These are phyloP conservation scores for Isotomurus palustris DNA, from an alignment of 2,888 invertebrate genomes.

Conservation along the genomic window DNA sequence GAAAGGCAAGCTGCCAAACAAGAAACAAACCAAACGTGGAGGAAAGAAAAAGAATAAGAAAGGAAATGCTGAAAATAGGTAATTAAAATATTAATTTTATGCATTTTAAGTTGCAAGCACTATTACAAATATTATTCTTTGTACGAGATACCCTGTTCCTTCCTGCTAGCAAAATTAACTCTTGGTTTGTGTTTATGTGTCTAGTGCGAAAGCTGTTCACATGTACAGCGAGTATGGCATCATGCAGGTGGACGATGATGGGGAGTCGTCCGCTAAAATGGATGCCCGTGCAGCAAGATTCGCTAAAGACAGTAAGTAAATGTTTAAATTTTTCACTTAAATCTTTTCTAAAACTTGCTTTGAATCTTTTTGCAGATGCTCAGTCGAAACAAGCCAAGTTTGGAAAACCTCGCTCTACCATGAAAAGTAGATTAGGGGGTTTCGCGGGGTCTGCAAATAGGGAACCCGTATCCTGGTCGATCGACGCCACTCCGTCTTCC, in stretches of 20 bases:
- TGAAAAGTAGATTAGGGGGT: constrained; percentile 45
- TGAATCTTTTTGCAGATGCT: constrained; percentile 2
- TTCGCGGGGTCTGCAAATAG: constrained; percentile 27
- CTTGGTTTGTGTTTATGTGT: neutral
- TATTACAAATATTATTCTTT: no score
- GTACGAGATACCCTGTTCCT: no score
- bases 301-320: constrained; percentile 52
- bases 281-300: constrained; percentile 88
- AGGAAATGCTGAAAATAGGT: neutral
- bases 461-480: constrained; percentile 32
- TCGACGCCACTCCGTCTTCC: constrained; percentile 33
- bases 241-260: constrained; percentile 45
- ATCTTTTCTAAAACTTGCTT: no score
- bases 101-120: neutral
- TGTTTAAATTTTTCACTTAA: no score
- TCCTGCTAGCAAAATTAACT: no score
- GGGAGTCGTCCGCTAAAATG: constrained; percentile 61
- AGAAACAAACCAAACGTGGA: constrained; percentile 6
- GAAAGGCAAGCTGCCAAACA: constrained; percentile 1
- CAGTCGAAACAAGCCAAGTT: neutral
- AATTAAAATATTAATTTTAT: neutral
- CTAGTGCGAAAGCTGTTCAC: constrained; percentile 22
- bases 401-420: constrained; percentile 24
- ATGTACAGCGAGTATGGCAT: constrained; percentile 44
- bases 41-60: neutral